Evolutionary conservation across 2,888 invertebrate species (phyloP).

Genomic region (Plebejus melissa): DNA sequence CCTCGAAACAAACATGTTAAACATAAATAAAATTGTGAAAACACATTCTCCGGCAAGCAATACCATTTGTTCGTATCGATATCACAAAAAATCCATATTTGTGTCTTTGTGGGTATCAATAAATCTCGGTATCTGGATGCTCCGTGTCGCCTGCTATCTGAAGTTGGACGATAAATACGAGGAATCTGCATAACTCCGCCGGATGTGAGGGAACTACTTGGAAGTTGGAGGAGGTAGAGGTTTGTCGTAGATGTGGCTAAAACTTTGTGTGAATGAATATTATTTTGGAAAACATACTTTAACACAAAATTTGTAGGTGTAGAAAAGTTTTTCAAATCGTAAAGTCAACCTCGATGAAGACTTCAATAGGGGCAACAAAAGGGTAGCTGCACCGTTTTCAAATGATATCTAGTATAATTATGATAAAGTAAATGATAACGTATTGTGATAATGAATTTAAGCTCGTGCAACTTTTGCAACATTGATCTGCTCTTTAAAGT

Average conservation of each 20-base stretch:
- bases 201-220: conserved; percentile 41
- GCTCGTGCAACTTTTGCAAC: no score
- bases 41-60: not conserved
- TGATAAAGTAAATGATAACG: no score
- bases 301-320: no score
- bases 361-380: no score
- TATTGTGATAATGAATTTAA: no score
- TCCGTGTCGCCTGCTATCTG: conserved; percentile 74
- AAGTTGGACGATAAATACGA: conserved; percentile 75
- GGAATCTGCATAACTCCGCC: conserved; percentile 73
- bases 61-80: not conserved
- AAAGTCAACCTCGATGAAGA: no score
- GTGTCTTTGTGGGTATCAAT: conserved; percentile 47
- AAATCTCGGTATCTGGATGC: conserved; percentile 66
- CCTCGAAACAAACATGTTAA: not conserved
- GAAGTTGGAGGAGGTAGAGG: conserved; percentile 35
- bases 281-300: no score
- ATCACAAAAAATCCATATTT: conserved; percentile 16
- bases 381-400: no score
- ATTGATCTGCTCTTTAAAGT: no score
- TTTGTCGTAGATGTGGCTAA: not conserved
- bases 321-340: no score
- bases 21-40: not conserved
- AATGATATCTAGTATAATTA: no score
- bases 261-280: not conserved